Base-by-base conservation (phyloP, 2,888 invertebrate species). In the Apodemia mormo region DNA sequence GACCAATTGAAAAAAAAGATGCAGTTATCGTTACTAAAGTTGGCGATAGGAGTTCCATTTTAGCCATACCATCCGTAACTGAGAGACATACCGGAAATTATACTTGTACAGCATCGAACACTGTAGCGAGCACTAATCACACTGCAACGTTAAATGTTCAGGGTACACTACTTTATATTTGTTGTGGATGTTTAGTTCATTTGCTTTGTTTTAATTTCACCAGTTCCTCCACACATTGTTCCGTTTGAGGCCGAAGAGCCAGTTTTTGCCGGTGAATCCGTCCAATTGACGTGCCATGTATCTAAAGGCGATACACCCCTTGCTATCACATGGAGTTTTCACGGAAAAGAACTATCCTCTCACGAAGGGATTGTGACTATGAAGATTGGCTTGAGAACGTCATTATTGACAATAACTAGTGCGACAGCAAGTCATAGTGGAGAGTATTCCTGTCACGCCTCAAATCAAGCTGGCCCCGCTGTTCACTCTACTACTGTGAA, bases 301-400 rank as follows among this genome's bases (percentile, higher is more conserved):
- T 94, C 94, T 65, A 95, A 95, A 85, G 96, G 96, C 70, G 96
- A 96, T 82, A 86, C 93, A 74, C 96, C 96, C 67, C 94, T 97
- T 72, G 94, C 94, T 76, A 95, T 97, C 71, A 94, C 94, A 68
- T 97, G 97, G 97, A 94, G 94, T 80, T 95, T 96, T 85, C 96
- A 97, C 85, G 93, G 94, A 77, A 86, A 92, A 85, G 94, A 93
- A 73, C 85, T 93, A 69, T 92, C 94, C 80, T 92, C 93, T 76
- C 90, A 92, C 73, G 89, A 93, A 84, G 94, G 95, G 83, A 92
- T 94, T 76, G 88, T 93, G 69, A 93, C 95, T 72, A 94, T 92
- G 83, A 94, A 93, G 84, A 94, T 95, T 81, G 95, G 95, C 75
- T 94, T 94, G 80, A 93, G 95, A 85, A 95, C 95, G 72, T 96